phyloP scores from a whole-genome alignment of 2,797 vertebrate species.

The Gymnodraco acuticeps region DNA sequence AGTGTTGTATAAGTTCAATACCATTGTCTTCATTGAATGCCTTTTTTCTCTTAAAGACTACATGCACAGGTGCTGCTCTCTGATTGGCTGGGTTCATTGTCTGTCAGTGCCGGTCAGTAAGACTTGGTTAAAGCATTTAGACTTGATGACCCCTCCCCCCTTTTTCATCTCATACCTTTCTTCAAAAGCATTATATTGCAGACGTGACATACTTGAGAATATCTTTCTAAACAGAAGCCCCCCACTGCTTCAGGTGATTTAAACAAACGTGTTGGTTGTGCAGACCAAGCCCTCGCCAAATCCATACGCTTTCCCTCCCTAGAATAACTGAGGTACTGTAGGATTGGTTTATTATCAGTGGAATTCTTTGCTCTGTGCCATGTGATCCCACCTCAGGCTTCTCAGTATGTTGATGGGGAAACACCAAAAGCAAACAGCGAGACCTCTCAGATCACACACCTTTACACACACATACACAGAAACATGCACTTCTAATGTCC shows the following conservation, averaged over 20 bases:
- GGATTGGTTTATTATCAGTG: constrained; percentile 45
- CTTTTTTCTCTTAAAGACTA: not conserved
- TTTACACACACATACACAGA: constrained; percentile 28
- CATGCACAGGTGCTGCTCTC: constrained; percentile 16
- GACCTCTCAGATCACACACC: constrained; percentile 43
- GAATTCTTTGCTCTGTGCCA: constrained; percentile 58
- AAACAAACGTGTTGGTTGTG: not conserved
- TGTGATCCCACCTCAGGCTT: constrained; percentile 57
- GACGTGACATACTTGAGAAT: not conserved
- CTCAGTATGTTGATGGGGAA: constrained; percentile 46
- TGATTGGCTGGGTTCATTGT: constrained; percentile 60
- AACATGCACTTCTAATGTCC: constrained; percentile 38
- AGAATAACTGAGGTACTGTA: not conserved
- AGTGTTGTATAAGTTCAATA: constrained; percentile 1
- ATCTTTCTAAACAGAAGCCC: not conserved
- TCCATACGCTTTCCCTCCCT: constrained; percentile 15
- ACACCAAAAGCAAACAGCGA: constrained; percentile 57
- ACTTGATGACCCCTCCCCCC: constrained; percentile 18
- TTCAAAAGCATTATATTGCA: constrained; percentile 29
- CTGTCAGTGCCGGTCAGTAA: constrained; percentile 41
- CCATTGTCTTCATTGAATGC: not conserved
- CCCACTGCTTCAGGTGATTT: not conserved
- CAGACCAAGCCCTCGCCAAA: constrained; percentile 19
- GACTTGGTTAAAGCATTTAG: constrained; percentile 2
- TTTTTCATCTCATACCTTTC: constrained; percentile 19